phyloP scores from a whole-genome alignment of 1,140 invertebrate species.

The Nephotettix cincticeps region DNA sequence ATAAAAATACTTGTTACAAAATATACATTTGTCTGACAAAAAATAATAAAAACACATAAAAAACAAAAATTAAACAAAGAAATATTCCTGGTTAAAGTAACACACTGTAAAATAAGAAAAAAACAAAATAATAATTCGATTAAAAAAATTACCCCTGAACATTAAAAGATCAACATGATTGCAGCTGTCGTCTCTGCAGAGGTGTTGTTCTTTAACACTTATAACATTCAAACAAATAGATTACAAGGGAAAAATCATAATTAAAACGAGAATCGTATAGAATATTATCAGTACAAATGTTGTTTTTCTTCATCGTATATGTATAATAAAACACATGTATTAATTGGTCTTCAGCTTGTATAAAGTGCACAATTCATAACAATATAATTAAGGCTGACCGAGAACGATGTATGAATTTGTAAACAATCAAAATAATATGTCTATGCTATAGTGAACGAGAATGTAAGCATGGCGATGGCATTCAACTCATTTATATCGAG shows the following conservation, averaged over 20 bases:
- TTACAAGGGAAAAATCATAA: background rate
- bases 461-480: background rate
- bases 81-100: too few species aligned
- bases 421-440: background rate
- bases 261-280: background rate
- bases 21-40: background rate
- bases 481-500: background rate
- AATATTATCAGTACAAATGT: constrained; percentile 15
- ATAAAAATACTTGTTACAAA: constrained; percentile 4
- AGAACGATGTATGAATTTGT: background rate
- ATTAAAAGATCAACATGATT: background rate
- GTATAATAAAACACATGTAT: constrained; percentile 16
- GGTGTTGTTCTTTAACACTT: background rate
- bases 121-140: background rate
- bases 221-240: background rate
- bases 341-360: constrained; percentile 17
- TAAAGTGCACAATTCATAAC: constrained; percentile 16
- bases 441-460: background rate
- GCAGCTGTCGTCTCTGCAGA: background rate
- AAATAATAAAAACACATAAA: background rate
- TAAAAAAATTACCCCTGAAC: background rate
- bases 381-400: constrained; percentile 14
- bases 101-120: constrained; percentile 1
- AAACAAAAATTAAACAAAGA: too few species aligned
- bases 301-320: background rate